Percentiles rank a stretch among this genome's conserved stretches.
Conservation (phyloP, 2,888 invertebrate genomes). For the Calliphora vomitoria region DNA sequence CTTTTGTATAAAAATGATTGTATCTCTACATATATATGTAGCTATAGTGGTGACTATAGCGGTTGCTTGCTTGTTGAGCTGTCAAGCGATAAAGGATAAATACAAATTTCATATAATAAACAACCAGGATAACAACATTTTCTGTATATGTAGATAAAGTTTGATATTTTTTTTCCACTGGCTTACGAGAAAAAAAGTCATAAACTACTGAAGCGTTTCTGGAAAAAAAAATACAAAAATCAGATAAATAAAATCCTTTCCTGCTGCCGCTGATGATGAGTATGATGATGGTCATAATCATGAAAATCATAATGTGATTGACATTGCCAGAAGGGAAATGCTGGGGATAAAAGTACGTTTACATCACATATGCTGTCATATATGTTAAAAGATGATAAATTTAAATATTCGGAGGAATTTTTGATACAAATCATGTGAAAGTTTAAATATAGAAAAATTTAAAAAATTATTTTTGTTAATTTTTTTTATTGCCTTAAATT, state of each 20-base stretch:
- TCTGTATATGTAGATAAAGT: constrained; percentile 11
- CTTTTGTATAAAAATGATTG: background rate
- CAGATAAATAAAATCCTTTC: constrained; percentile 13
- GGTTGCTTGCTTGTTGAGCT: background rate
- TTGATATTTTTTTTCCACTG: background rate
- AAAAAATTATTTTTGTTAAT: background rate
- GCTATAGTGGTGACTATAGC: background rate
- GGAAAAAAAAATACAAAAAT: background rate
- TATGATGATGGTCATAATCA: background rate
- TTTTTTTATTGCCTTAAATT: background rate
- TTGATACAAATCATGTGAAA: background rate
- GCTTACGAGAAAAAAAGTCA: background rate
- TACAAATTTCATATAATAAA: constrained; percentile 10
- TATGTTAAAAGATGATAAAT: background rate
- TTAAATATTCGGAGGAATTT: background rate
- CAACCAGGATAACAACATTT: constrained; percentile 17
- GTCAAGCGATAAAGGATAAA: constrained; percentile 27
- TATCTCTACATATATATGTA: background rate
- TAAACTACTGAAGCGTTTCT: constrained; percentile 9
- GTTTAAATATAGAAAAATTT: background rate
- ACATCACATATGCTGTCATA: background rate
- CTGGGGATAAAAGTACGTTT: background rate
- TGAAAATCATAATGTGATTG: constrained; percentile 7
- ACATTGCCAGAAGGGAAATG: constrained; percentile 4
- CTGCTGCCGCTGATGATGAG: background rate